Evolutionary conservation across 2,888 invertebrate genomes (phyloP).

Genomic region (Hylaea fasciaria): DNA sequence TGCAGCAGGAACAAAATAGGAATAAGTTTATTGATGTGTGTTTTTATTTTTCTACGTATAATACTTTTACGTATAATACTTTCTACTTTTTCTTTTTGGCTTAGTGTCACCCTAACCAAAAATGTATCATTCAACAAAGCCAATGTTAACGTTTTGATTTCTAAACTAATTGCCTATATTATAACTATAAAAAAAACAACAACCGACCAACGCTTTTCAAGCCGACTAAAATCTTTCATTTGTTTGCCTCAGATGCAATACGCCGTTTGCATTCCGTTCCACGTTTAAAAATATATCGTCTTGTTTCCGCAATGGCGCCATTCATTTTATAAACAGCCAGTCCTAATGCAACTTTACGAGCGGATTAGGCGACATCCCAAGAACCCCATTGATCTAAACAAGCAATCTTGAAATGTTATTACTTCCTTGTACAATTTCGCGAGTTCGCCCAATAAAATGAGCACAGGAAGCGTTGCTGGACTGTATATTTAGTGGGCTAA

Average conservation of each 20-base stretch:
- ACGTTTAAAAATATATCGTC: constrained; percentile 38
- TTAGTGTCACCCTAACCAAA: too few relatives aligned
- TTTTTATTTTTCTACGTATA: too few relatives aligned
- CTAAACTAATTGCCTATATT: too few relatives aligned
- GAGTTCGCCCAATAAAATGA: constrained; percentile 53
- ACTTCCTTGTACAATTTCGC: constrained; percentile 53
- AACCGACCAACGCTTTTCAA: too few relatives aligned
- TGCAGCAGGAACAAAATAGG: too few relatives aligned
- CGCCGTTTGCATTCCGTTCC: constrained; percentile 35
- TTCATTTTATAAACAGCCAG: constrained; percentile 44
- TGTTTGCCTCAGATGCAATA: constrained; percentile 20
- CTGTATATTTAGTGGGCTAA: constrained; percentile 75
- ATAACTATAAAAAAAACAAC: too few relatives aligned
- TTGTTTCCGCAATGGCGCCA: constrained; percentile 38
- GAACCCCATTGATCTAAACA: constrained; percentile 48
- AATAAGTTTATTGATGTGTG: too few relatives aligned
- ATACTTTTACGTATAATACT: too few relatives aligned
- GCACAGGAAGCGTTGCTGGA: constrained; percentile 62
- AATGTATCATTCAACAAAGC: too few relatives aligned
- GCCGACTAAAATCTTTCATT: neutral
- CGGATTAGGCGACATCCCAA: constrained; percentile 43
- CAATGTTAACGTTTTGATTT: too few relatives aligned
- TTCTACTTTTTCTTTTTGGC: too few relatives aligned
- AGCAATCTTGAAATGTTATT: constrained; percentile 48
- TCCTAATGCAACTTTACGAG: constrained; percentile 46